Evolutionary conservation across 2,888 invertebrate species (phyloP), one percentile per base, ranked within the genome.

Genomic region (Melanchra persicariae): DNA sequence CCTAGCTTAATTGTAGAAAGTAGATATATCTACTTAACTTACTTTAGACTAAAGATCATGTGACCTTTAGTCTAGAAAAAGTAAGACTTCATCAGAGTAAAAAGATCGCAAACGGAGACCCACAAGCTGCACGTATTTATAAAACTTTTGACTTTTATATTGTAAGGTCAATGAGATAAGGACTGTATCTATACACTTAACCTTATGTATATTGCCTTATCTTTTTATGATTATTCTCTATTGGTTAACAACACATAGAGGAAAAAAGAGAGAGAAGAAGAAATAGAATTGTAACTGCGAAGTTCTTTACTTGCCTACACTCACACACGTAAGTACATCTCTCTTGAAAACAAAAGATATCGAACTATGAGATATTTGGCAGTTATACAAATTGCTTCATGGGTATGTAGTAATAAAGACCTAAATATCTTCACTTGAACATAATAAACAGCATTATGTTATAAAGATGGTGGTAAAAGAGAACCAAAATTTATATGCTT

Each of bases 401-500:
- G 37, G 12, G 37, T 37, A 37, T 10, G 12, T 37, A 37, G 22
- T 49, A 22, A 51, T 51, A 51, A 15, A 24, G 10, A 51, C 24
- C 15, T 15, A 24, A 4, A 10, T 15, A 49, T 22, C 0, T 10
- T n/a, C n/a, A n/a, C 9, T 10, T 9, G 12, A 2, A 52, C 17
- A 52, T 17, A 26, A n/a, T 7, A 52, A 15, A 52, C 15, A 24
- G 7, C 47, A 26, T 1, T 6, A 37, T 40, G 9, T 1, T 55
- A 15, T 10, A 34, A n/a, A 30, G 2, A 47, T 34, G n/a, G 34
- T 43, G 8, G 26, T 26, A 49, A 19, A 51, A 58, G 6, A 19
- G 8, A 49, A 70, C 12, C 15, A 51, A 24, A 52, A 22, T 57
- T 63, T 59, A 70, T 58, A 34, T 22, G 47, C 52, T 74, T 58